Evolutionary conservation across 2,888 invertebrate species (phyloP).

Genomic region (Dascillus cervinus): DNA sequence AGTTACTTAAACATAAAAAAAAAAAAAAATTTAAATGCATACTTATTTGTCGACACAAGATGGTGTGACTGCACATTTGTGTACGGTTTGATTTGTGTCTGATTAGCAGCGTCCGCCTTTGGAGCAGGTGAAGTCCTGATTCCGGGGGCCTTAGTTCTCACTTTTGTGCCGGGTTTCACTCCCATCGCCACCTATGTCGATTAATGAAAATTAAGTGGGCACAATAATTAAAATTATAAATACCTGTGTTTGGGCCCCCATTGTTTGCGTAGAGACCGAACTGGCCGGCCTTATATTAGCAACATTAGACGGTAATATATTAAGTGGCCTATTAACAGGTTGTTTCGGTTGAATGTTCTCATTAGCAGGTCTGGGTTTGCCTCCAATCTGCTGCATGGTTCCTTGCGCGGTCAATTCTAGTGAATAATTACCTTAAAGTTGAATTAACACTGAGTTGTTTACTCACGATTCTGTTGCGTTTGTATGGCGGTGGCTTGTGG

Average conservation of each 20-base stretch:
- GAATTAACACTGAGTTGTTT: neutral
- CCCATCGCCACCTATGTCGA: slow-evolving; percentile 31
- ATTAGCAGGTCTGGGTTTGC: slow-evolving; percentile 47
- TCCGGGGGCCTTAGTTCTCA: slow-evolving; percentile 60
- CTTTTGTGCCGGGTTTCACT: slow-evolving; percentile 53
- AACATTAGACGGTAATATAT: slow-evolving; percentile 46
- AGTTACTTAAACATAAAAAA: slow-evolving; percentile 2
- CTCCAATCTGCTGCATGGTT: slow-evolving; percentile 42
- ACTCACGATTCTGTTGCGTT: slow-evolving; percentile 59
- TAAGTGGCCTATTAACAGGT: slow-evolving; percentile 39
- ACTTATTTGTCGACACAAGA: slow-evolving; percentile 49
- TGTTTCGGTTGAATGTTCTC: slow-evolving; percentile 50
- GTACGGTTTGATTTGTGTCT: slow-evolving; percentile 54
- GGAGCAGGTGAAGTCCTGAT: slow-evolving; percentile 64
- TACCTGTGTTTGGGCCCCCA: slow-evolving; percentile 50
- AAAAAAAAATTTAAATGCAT: slow-evolving; percentile 26
- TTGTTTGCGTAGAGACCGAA: slow-evolving; percentile 80
- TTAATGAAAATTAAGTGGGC: neutral
- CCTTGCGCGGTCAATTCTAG: slow-evolving; percentile 36
- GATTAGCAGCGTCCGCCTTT: slow-evolving; percentile 68
- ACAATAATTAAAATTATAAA: slow-evolving; percentile 11
- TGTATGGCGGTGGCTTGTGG: slow-evolving; percentile 59
- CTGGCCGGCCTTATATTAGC: slow-evolving; percentile 65
- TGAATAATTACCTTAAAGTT: neutral
- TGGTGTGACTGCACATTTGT: slow-evolving; percentile 42